Evolutionary conservation across 2,113 vertebrate genomes (phyloP).

Genomic region (Lamprotornis superbus): DNA sequence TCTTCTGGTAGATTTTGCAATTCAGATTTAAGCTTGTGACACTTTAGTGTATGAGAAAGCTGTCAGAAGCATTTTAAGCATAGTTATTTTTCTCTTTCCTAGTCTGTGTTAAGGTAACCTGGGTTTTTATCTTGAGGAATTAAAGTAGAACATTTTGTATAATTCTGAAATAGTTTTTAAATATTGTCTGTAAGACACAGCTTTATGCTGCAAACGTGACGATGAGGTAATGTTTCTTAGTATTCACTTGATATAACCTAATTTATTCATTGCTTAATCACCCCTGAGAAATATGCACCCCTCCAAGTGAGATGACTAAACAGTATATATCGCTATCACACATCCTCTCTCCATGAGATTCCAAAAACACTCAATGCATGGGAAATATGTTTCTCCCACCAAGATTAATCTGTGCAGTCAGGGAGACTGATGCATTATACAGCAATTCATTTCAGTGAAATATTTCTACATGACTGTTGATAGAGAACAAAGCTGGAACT

Average conservation of each 20-base stretch:
- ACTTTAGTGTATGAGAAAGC: constrained; percentile 32
- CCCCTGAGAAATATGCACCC: background rate
- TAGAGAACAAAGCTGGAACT: constrained; percentile 31
- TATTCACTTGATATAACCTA: background rate
- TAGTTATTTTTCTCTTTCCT: constrained; percentile 38
- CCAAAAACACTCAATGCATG: background rate
- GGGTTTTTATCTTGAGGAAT: background rate
- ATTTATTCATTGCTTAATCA: constrained; percentile 41
- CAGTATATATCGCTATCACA: background rate
- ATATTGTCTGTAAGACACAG: background rate
- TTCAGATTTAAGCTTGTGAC: constrained; percentile 63
- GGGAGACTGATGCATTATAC: background rate
- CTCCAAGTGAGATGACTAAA: constrained; percentile 22
- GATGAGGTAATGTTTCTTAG: background rate
- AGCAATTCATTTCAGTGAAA: background rate
- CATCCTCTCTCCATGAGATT: background rate
- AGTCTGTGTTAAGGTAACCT: background rate
- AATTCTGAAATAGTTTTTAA: background rate
- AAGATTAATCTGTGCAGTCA: constrained; percentile 36
- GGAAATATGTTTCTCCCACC: constrained; percentile 6
- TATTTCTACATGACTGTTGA: constrained; percentile 2
- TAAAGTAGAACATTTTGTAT: background rate
- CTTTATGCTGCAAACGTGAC: background rate
- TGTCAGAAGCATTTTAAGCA: constrained; percentile 47
- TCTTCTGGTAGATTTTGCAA: constrained; percentile 56